phyloP scores from a whole-genome alignment of 1,140 invertebrate genomes.

The Psilanteris sp. region DNA sequence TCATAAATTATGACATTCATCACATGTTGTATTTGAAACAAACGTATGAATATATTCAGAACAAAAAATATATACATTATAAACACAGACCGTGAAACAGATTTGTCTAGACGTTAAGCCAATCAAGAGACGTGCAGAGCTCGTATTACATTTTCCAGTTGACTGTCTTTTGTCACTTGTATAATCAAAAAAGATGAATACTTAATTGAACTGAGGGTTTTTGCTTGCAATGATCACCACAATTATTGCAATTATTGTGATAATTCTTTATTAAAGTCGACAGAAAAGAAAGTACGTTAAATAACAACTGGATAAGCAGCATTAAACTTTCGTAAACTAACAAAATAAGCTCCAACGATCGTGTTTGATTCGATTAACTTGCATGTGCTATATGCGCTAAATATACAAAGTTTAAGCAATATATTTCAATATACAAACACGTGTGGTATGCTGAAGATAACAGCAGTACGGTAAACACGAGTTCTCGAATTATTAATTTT shows the following conservation, averaged over 20 bases:
- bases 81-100: slow-evolving; percentile 3
- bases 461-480: not conserved
- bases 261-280: too few species aligned
- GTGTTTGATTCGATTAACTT: too few species aligned
- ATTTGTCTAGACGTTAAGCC: slow-evolving; percentile 48
- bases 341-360: too few species aligned
- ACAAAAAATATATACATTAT: slow-evolving; percentile 3
- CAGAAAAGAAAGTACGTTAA: too few species aligned
- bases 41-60: not conserved
- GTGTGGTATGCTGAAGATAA: not conserved
- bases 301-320: too few species aligned
- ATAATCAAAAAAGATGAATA: slow-evolving; percentile 8
- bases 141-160: slow-evolving; percentile 46
- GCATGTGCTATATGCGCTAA: not conserved
- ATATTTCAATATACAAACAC: not conserved
- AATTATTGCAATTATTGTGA: not conserved
- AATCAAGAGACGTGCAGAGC: slow-evolving; percentile 49
- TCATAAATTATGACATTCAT: too few species aligned
- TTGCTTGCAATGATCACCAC: too few species aligned
- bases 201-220: slow-evolving; percentile 59
- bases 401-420: not conserved
- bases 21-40: too few species aligned
- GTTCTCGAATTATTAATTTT: not conserved
- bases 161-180: slow-evolving; percentile 26
- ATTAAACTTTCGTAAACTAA: too few species aligned